These are phyloP conservation scores for Sebastes vulpes DNA, from an alignment of 2,797 vertebrate genomes.

Conservation along the genomic window DNA sequence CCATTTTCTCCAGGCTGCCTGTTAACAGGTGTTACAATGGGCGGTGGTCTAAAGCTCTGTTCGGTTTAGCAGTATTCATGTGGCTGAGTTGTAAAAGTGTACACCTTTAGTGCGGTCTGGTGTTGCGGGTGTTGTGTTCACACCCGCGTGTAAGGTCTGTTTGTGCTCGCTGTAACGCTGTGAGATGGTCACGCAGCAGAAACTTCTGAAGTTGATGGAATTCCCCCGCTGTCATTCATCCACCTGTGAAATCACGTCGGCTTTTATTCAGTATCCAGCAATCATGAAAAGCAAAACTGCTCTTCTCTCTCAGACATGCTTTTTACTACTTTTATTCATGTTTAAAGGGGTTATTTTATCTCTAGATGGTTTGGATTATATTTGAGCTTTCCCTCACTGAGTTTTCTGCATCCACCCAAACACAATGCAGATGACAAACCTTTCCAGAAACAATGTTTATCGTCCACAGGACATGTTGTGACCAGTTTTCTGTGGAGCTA, in stretches of 20 bases:
- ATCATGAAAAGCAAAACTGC: constrained; percentile 19
- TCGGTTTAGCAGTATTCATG: constrained; percentile 31
- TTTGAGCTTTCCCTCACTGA: neutral
- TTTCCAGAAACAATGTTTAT: neutral
- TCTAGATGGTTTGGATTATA: neutral
- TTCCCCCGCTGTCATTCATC: constrained; percentile 42
- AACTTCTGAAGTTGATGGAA: constrained; percentile 49
- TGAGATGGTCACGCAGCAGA: constrained; percentile 35
- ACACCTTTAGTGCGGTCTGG: constrained; percentile 26
- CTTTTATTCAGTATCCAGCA: constrained; percentile 36
- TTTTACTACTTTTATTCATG: constrained; percentile 2
- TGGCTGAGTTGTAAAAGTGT: constrained; percentile 38
- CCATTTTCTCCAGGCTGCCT: constrained; percentile 28
- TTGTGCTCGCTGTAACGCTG: constrained; percentile 29
- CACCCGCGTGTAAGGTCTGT: constrained; percentile 39
- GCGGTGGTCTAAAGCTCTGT: constrained; percentile 4
- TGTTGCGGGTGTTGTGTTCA: constrained; percentile 44
- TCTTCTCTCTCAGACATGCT: neutral
- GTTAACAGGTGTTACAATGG: constrained; percentile 43
- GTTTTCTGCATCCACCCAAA: neutral
- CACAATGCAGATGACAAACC: neutral
- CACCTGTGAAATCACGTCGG: constrained; percentile 29
- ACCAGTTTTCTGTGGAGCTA: neutral
- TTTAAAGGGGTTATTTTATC: constrained; percentile 7
- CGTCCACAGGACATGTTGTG: neutral